phyloP scores from a whole-genome alignment of 2,888 invertebrate genomes.

The Nemotelus nigrinus region DNA sequence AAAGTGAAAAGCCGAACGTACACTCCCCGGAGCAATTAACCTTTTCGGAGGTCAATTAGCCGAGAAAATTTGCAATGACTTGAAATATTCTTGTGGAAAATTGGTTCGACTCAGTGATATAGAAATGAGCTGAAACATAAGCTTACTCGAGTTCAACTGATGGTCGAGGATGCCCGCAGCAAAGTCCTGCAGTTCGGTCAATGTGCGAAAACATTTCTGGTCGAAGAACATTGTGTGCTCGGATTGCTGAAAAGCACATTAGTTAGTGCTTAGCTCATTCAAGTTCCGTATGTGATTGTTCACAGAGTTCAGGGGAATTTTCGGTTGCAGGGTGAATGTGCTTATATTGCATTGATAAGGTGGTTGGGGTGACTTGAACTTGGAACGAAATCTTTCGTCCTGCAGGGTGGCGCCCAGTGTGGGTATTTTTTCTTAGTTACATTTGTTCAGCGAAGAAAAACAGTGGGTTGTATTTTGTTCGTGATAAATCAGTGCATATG shows the following conservation, averaged over 20 bases:
- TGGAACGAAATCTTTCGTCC: constrained; percentile 18
- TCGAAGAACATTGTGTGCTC: neutral
- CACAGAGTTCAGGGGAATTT: neutral
- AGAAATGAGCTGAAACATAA: too few relatives aligned
- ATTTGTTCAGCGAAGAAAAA: neutral
- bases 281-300: too few relatives aligned
- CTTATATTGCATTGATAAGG: constrained; percentile 10
- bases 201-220: neutral
- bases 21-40: neutral
- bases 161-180: too few relatives aligned
- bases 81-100: constrained; percentile 10
- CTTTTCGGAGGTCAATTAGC: neutral
- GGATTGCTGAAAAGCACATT: neutral
- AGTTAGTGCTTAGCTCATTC: neutral
- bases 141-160: too few relatives aligned
- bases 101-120: neutral
- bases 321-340: constrained; percentile 8
- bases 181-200: neutral
- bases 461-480: neutral
- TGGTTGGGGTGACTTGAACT: constrained; percentile 28
- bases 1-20: constrained; percentile 6
- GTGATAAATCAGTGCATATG: neutral
- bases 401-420: neutral
- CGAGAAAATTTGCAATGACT: constrained; percentile 1
- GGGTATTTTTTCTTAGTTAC: too few relatives aligned